Percentiles rank a stretch among this genome's conserved stretches.
Evolutionary conservation across 1,140 invertebrate species (phyloP).

Genomic region (Copidosoma floridanum): DNA sequence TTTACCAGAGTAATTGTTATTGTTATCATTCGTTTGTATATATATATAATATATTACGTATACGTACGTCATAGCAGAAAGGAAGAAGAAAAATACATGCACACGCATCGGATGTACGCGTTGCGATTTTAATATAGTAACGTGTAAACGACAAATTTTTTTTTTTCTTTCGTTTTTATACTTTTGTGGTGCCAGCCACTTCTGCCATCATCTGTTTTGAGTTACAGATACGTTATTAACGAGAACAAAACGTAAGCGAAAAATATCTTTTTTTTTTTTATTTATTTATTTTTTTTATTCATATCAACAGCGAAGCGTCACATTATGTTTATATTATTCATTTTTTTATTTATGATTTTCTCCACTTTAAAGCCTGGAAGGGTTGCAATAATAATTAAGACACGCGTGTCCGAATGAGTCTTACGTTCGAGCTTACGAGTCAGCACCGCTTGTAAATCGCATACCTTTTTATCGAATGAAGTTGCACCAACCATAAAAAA

Average conservation of each 20-base stretch:
- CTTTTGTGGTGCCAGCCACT: slow-evolving; percentile 29
- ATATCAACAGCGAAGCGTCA: slow-evolving; percentile 21
- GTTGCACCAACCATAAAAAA: too few relatives aligned
- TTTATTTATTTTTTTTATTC: too few relatives aligned
- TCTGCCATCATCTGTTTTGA: slow-evolving; percentile 11
- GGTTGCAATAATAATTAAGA: slow-evolving; percentile 14
- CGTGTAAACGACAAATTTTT: slow-evolving; percentile 14
- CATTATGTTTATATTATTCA: too few relatives aligned
- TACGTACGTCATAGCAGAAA: too few relatives aligned
- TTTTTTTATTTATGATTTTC: too few relatives aligned
- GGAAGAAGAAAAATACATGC: slow-evolving; percentile 14
- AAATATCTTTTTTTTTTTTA: too few relatives aligned
- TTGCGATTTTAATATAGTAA: slow-evolving; percentile 1
- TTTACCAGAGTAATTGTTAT: slow-evolving; percentile 12
- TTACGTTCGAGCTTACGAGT: slow-evolving; percentile 15
- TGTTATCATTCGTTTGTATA: slow-evolving; percentile 5
- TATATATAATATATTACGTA: too few relatives aligned
- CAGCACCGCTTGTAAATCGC: slow-evolving; percentile 31
- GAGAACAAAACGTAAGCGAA: slow-evolving; percentile 22
- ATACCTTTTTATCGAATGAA: too few relatives aligned
- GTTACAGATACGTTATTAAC: slow-evolving; percentile 17
- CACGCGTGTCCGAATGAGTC: slow-evolving; percentile 15
- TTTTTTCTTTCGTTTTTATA: too few relatives aligned
- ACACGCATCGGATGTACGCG: slow-evolving; percentile 1
- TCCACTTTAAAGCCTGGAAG: slow-evolving; percentile 27